Evolutionary conservation across 1,140 invertebrate genomes (phyloP).

Genomic region (Thalassaphorura encarpata): DNA sequence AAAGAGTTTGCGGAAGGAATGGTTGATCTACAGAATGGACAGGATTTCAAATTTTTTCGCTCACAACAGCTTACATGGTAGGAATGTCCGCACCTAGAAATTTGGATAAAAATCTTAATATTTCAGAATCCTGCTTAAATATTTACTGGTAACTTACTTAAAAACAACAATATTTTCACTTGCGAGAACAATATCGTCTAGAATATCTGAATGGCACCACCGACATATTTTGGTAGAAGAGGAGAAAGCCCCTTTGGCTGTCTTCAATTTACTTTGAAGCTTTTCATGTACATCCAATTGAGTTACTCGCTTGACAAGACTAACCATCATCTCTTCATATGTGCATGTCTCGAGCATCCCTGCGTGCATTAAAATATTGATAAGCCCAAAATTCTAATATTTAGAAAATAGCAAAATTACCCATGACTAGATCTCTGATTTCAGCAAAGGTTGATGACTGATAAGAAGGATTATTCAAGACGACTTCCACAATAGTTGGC

Average conservation of each 20-base stretch:
- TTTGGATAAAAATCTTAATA: background rate
- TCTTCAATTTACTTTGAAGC: constrained; percentile 19
- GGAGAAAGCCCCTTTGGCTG: constrained; percentile 24
- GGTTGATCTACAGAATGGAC: constrained; percentile 24
- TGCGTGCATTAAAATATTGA: constrained; percentile 23
- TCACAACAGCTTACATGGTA: constrained; percentile 33
- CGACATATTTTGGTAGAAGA: constrained; percentile 22
- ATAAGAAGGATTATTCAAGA: constrained; percentile 45
- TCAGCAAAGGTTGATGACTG: constrained; percentile 46
- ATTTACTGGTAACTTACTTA: constrained; percentile 17
- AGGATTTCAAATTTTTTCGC: constrained; percentile 24
- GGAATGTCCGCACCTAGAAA: constrained; percentile 30
- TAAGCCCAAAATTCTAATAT: background rate
- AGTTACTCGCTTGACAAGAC: constrained; percentile 31
- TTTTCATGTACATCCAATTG: constrained; percentile 33
- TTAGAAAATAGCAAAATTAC: constrained; percentile 19
- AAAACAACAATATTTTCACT: constrained; percentile 27
- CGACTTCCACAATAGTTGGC: constrained; percentile 46
- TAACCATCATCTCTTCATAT: constrained; percentile 42
- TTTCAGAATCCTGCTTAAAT: background rate
- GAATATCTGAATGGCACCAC: constrained; percentile 14
- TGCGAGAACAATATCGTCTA: constrained; percentile 5
- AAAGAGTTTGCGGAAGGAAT: background rate
- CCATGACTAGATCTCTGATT: constrained; percentile 40
- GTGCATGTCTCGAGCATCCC: constrained; percentile 49